These are phyloP conservation scores for Erpetoichthys calabaricus DNA, from an alignment of 2,797 vertebrate species.

Conservation along the genomic window DNA sequence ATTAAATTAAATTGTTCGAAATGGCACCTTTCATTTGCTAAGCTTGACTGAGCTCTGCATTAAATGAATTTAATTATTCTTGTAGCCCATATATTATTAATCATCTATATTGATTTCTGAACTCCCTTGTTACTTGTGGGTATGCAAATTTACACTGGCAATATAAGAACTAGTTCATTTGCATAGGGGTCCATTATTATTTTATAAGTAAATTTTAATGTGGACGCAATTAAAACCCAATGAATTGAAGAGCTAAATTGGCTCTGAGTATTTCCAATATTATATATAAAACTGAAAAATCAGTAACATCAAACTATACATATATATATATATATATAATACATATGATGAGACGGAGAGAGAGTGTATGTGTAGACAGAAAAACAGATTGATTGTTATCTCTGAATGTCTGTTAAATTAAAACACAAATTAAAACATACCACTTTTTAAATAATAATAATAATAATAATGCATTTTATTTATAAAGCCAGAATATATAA, in stretches of 20 bases:
- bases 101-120: constrained; percentile 68
- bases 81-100: constrained; percentile 63
- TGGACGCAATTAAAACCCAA: constrained; percentile 66
- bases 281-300: constrained; percentile 43
- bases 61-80: constrained; percentile 62
- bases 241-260: constrained; percentile 54
- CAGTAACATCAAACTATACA: constrained; percentile 40
- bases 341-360: no score
- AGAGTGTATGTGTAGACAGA: no score
- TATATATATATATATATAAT: background rate
- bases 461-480: no score
- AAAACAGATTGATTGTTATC: no score
- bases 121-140: constrained; percentile 52
- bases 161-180: constrained; percentile 56
- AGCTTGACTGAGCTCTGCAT: constrained; percentile 50
- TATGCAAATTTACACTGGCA: constrained; percentile 51
- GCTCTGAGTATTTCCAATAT: constrained; percentile 44
- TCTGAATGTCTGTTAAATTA: no score
- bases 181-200: constrained; percentile 62
- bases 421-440: no score
- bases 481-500: no score
- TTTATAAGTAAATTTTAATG: constrained; percentile 66
- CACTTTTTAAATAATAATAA: no score
- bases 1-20: constrained; percentile 49
- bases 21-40: constrained; percentile 45